Evolutionary conservation across 2,888 invertebrate genomes (phyloP).

Genomic region (Amiota mariae): DNA sequence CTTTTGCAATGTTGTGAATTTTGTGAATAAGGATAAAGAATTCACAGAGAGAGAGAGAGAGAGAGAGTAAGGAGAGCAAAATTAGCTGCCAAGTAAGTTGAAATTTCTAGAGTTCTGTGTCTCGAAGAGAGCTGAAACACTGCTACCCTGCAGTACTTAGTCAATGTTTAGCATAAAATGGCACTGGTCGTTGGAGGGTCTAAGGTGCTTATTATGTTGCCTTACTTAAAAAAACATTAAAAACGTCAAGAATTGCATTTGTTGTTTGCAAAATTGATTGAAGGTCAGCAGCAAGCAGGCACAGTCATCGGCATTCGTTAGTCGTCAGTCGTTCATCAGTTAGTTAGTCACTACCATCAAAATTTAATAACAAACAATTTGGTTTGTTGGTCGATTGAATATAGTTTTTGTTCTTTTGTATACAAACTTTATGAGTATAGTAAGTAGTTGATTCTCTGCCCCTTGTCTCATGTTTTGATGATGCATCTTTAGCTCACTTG

Average conservation of each 20-base stretch:
- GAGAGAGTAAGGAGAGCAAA: neutral
- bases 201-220: conserved; percentile 65
- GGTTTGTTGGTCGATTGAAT: neutral
- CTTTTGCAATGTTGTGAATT: neutral
- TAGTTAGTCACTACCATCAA: neutral
- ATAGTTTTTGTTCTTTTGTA: neutral
- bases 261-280: neutral
- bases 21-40: neutral
- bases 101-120: neutral
- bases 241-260: conserved; percentile 36
- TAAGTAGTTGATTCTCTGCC: too few species aligned
- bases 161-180: neutral
- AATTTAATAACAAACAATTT: neutral
- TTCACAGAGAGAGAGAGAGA: neutral
- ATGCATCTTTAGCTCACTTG: too few species aligned
- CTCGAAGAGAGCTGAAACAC: neutral
- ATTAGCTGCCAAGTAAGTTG: too few species aligned
- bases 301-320: too few species aligned
- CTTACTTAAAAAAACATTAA: conserved; percentile 68
- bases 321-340: too few species aligned
- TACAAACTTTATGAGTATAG: too few species aligned
- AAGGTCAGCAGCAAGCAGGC: conserved; percentile 40
- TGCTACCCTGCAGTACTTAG: neutral
- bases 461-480: too few species aligned
- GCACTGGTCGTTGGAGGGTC: neutral